phyloP scores from a whole-genome alignment of 2,113 vertebrate genomes.

The Alexandromys fortis region DNA sequence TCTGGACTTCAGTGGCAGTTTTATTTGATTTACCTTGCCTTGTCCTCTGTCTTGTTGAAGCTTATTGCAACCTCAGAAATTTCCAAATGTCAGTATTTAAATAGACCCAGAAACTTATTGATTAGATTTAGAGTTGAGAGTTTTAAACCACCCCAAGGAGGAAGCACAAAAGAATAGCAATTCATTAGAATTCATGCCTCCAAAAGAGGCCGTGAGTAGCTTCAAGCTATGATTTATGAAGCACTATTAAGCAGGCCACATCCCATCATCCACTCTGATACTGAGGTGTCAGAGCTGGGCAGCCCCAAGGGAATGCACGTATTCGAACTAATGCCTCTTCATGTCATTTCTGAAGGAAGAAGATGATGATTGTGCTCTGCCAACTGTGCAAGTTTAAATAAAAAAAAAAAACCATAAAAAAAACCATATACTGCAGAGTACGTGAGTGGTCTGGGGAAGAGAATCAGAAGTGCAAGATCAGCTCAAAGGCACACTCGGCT shows the following conservation, averaged over 20 bases:
- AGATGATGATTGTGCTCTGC: neutral
- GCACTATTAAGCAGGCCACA: constrained; percentile 7
- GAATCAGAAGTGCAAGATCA: neutral
- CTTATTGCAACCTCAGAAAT: constrained; percentile 6
- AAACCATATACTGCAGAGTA: neutral
- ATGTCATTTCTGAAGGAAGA: neutral
- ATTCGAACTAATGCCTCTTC: neutral
- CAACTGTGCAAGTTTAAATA: neutral
- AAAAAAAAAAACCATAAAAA: neutral
- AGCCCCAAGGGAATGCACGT: neutral
- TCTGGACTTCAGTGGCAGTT: neutral
- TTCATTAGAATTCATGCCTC: constrained; percentile 57
- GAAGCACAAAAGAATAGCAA: constrained; percentile 47
- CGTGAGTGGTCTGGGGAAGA: neutral
- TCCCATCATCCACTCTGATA: constrained; percentile 8
- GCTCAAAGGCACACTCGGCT: neutral
- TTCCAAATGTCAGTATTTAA: constrained; percentile 61
- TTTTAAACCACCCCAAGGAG: constrained; percentile 35
- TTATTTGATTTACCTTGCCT: constrained; percentile 51
- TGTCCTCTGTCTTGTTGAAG: constrained; percentile 28
- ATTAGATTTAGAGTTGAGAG: constrained; percentile 47
- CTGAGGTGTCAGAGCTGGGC: neutral
- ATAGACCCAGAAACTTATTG: constrained; percentile 27
- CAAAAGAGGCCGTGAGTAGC: neutral
- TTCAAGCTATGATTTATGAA: constrained; percentile 59